Conservation (phyloP, 2,888 invertebrate species). For the Phalangium opilio region DNA sequence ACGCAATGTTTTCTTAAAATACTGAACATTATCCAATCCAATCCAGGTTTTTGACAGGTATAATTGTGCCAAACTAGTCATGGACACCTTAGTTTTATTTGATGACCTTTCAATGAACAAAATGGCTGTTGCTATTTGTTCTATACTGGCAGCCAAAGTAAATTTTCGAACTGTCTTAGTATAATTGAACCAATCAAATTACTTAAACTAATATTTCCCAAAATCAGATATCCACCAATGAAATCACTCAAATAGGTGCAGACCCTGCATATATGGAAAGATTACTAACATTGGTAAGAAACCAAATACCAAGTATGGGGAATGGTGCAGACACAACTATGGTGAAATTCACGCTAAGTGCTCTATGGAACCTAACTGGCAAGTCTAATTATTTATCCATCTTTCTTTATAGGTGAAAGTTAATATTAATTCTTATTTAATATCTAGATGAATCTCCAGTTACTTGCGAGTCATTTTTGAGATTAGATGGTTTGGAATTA, state of each 20-base stretch:
- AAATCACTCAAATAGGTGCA: conserved; percentile 50
- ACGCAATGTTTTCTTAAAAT: too few relatives aligned
- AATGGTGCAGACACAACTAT: conserved; percentile 44
- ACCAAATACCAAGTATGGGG: conserved; percentile 33
- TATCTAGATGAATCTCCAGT: conserved; percentile 50
- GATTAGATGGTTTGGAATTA: conserved; percentile 47
- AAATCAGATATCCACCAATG: conserved; percentile 45
- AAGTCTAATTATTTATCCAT: conserved; percentile 8
- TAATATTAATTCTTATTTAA: conserved; percentile 18
- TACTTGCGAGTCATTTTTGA: conserved; percentile 51
- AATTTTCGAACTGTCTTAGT: background rate
- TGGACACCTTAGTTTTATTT: conserved; percentile 52
- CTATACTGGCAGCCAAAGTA: conserved; percentile 45
- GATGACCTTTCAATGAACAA: conserved; percentile 53
- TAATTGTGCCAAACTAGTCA: conserved; percentile 50
- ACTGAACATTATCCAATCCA: too few relatives aligned
- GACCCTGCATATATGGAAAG: conserved; percentile 51
- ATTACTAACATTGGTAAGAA: conserved; percentile 45
- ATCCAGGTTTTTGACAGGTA: conserved; percentile 44
- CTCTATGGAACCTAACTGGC: conserved; percentile 59
- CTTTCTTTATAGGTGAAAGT: background rate
- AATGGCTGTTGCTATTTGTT: conserved; percentile 65
- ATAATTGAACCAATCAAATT: background rate
- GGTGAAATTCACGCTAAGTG: conserved; percentile 56
- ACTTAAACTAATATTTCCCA: background rate